These are phyloP conservation scores for Actinia equina DNA, from an alignment of 64 coral and sea anemone species.

Conservation along the genomic window DNA sequence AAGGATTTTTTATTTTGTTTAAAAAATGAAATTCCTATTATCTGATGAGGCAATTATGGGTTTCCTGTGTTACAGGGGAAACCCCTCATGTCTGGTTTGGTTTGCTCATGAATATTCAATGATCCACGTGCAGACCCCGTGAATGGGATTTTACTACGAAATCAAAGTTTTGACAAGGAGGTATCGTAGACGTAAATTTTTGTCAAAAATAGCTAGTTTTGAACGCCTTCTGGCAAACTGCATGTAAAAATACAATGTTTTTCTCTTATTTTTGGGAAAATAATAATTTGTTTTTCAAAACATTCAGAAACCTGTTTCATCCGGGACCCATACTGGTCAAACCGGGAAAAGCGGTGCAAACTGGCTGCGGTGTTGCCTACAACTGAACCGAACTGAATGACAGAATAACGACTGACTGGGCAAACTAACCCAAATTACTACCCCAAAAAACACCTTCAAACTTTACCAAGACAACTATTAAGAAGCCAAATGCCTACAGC, in stretches of 20 bases:
- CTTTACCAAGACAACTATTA: slow-evolving; percentile 34
- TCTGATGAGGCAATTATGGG: too few relatives aligned
- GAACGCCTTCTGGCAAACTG: neutral
- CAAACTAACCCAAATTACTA: slow-evolving; percentile 44
- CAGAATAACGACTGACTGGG: slow-evolving; percentile 19
- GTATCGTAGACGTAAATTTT: neutral
- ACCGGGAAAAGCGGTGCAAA: slow-evolving; percentile 99
- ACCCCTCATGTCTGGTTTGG: slow-evolving; percentile 7
- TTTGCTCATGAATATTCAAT: slow-evolving; percentile 54
- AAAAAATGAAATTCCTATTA: neutral
- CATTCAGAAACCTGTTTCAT: slow-evolving; percentile 95
- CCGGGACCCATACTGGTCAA: slow-evolving; percentile 90
- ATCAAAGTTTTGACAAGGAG: slow-evolving; percentile 19
- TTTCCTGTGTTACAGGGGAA: slow-evolving; percentile 51
- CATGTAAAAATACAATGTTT: neutral
- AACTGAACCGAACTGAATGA: slow-evolving; percentile 50
- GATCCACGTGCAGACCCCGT: slow-evolving; percentile 77
- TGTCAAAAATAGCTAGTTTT: neutral
- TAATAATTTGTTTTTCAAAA: slow-evolving; percentile 15
- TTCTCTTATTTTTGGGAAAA: slow-evolving; percentile 8
- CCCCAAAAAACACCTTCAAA: slow-evolving; percentile 56
- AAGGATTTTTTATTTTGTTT: neutral
- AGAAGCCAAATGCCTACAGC: slow-evolving; percentile 93
- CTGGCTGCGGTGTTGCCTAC: slow-evolving; percentile 89
- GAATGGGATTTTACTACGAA: slow-evolving; percentile 85